Evolutionary conservation across 2,888 invertebrate genomes (phyloP), one percentile per base, ranked within the genome.

Genomic region (Calephelis perditalis): DNA sequence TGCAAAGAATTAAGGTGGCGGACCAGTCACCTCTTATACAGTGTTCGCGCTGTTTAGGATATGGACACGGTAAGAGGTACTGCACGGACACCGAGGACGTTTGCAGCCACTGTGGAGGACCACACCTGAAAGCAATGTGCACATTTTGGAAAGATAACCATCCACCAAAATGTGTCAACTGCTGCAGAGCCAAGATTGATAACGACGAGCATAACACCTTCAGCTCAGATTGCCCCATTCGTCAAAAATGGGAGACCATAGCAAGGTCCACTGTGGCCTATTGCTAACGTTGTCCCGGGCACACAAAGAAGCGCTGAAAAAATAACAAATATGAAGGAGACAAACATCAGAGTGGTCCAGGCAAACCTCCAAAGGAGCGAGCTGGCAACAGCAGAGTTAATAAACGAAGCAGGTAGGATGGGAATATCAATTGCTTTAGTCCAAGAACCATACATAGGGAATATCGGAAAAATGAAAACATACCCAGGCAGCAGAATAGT

Each of bases 31-130:
- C 60, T 1, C 60, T 68, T 10, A 61, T 67, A 4, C 68, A 67
- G 43, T 70, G 70, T 61, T 58, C 67, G 0, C 36, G 37, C 4
- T 70, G 70, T 57, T 55, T 68, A 4, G 65, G 63, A 0, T 67
- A 62, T 9, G 67, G 67, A 0, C 67, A 67, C 11, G 45, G 62
- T 1, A 58, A n/a, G 26, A 35, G 60, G 5, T 55, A 59, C 49
- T 68, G 69, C 61, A 62, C n/a, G 0, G 63, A 65, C 7, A 11
- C 45, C 10, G 43, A n/a, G 3, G 64, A 63, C 9, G 12, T 43
- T 4, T 69, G 69, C 61, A 60, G 62, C 46, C 66, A 69, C 47
- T 69, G 69, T 15, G 65, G 64, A 0, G 68, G 62, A 1, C 49
- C 63, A 0, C 68, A 69, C 37, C 11, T 59, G 49, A 49, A 49